Base-by-base conservation (phyloP, 2,113 vertebrate genomes). In the Sciurus niger region DNA sequence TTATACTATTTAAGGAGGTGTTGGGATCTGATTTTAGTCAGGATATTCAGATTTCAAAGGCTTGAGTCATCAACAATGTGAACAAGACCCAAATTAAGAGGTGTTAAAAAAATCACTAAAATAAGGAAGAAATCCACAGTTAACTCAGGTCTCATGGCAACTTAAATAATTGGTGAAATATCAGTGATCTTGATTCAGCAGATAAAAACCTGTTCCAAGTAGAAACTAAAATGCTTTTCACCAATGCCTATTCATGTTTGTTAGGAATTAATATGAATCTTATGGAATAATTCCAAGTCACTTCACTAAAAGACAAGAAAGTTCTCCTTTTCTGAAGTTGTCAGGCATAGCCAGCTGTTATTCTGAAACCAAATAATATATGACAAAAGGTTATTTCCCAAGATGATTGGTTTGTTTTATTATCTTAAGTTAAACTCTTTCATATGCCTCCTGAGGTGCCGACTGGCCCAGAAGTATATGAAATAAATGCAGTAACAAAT, bases 381-480 rank as follows among this genome's bases (percentile, higher is more conserved):
- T 32, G 84, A 90, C 79, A 79, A 25, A 30, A 84, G 46, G 37
- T 68, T 93, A 34, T 79, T 96, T 94, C 73, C 58, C n/a, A 92
- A 93, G 70, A 65, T 8, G 30, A 67, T 20, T 85, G 88, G n/a
- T 58, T 96, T 94, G 9, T 72, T 96, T 93, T 94, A 85, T 73
- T 94, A 70, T 90, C 88, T 60, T 11, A 90, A 90, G 67, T 78
- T 93, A 94, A 96, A 73, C 22, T 32, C 46, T 95, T 95, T 92
- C 34, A 78, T 37, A 77, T 92, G 46, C 40, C 30, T 86, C 30
- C 60, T 22, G 85, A 93, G 93, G 67, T 68, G 25, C 25, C 17
- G n/a, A 65, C 34, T 76, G 79, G 20, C 60, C 96, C 87, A 87
- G 84, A 96, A 97, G 10, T 72, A 76, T 14, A 22, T 43, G 48